Evolutionary conservation across 2,113 vertebrate species (phyloP).

Genomic region (Paraplagusia blochii): DNA sequence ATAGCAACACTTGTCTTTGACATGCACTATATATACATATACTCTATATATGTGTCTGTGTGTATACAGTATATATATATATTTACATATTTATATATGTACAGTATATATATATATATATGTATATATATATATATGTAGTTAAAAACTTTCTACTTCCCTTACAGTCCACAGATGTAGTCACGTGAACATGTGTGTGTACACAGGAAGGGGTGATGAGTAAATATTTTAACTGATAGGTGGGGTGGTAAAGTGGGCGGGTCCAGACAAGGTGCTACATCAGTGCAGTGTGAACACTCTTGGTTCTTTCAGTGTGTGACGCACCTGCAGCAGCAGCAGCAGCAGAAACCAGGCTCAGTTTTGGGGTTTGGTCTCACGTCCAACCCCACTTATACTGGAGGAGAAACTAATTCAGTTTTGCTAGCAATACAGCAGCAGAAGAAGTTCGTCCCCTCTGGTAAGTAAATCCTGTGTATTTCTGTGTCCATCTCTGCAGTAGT

Average conservation of each 20-base stretch:
- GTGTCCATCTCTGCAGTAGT: not conserved
- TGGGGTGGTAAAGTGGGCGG: constrained; percentile 42
- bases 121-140: too few relatives aligned
- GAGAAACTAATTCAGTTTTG: too few relatives aligned
- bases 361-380: constrained; percentile 8
- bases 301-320: constrained; percentile 15
- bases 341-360: constrained; percentile 5
- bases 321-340: constrained; percentile 26
- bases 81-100: too few relatives aligned
- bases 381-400: constrained; percentile 15
- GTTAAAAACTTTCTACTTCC: not conserved
- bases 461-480: constrained; percentile 14
- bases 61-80: too few relatives aligned
- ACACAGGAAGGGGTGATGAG: constrained; percentile 8
- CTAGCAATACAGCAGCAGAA: constrained; percentile 7
- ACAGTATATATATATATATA: too few relatives aligned
- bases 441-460: constrained; percentile 18
- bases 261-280: constrained; percentile 42
- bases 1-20: too few relatives aligned
- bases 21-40: too few relatives aligned
- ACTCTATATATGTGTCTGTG: too few relatives aligned
- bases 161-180: not conserved
- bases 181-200: not conserved
- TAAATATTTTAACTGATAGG: constrained; percentile 43
- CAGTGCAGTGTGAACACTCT: constrained; percentile 28